A percentile compares a stretch with the other conserved stretches of the same genome.
Conservation (phyloP, 2,888 invertebrate genomes). For the Notodonta dromedarius region DNA sequence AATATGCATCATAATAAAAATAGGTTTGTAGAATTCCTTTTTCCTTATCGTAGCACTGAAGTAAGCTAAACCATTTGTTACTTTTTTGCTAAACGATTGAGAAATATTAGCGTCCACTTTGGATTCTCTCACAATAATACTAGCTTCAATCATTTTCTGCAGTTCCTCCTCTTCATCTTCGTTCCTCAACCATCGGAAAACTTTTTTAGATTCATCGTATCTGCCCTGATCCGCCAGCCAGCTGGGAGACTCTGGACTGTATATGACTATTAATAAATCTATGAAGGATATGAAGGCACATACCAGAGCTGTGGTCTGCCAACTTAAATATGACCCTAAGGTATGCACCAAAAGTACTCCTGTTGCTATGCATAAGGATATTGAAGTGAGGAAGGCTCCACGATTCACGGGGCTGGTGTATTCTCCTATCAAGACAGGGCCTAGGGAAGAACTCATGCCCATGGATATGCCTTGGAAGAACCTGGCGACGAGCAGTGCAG, state of each 20-base stretch:
- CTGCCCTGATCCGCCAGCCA: conserved; percentile 84
- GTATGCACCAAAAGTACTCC: conserved; percentile 84
- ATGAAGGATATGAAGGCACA: conserved; percentile 68
- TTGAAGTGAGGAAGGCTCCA: conserved; percentile 82
- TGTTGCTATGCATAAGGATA: conserved; percentile 80
- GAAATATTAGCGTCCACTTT: conserved; percentile 47
- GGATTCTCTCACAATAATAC: conserved; percentile 49
- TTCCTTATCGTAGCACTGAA: conserved; percentile 45
- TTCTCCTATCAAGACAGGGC: conserved; percentile 79
- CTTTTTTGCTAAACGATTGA: conserved; percentile 33
- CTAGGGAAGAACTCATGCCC: conserved; percentile 74
- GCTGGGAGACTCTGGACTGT: conserved; percentile 84
- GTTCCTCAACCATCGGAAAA: conserved; percentile 83
- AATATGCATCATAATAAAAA: conserved; percentile 61
- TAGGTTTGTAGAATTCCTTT: conserved; percentile 62
- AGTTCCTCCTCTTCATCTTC: conserved; percentile 63
- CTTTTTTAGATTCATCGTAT: conserved; percentile 74
- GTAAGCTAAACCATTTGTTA: conserved; percentile 34
- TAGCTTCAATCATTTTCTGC: conserved; percentile 58
- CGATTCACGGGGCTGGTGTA: conserved; percentile 82
- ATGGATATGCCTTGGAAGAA: conserved; percentile 67
- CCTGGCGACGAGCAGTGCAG: conserved; percentile 52
- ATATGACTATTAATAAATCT: conserved; percentile 62
- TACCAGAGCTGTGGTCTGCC: conserved; percentile 79
- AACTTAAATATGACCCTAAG: conserved; percentile 82